Conservation (phyloP, 1,140 invertebrate genomes). For the Pseudomyrmex pallidus region DNA sequence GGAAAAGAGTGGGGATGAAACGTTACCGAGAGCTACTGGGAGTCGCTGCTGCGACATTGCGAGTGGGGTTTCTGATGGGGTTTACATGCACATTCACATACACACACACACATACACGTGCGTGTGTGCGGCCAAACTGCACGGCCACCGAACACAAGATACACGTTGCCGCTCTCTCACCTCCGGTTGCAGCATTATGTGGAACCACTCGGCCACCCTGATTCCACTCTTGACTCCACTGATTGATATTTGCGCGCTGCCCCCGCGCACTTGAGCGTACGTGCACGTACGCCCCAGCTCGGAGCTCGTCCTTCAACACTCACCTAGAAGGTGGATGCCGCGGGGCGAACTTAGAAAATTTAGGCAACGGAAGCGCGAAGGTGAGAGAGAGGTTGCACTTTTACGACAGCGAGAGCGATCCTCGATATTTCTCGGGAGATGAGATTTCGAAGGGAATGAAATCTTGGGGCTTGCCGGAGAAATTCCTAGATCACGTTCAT, state of each 20-base stretch:
- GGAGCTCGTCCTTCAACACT: conserved; percentile 38
- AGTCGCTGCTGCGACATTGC: conserved; percentile 35
- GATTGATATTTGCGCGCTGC: conserved; percentile 77
- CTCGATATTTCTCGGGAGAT: conserved; percentile 32
- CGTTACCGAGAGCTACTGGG: conserved; percentile 48
- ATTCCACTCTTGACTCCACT: conserved; percentile 78
- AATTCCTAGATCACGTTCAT: conserved; percentile 29
- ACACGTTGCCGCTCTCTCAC: conserved; percentile 63
- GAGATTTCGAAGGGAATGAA: conserved; percentile 40
- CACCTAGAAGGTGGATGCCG: conserved; percentile 6
- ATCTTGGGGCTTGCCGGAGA: conserved; percentile 7
- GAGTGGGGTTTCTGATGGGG: conserved; percentile 59
- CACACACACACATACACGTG: conserved; percentile 11
- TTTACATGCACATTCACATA: conserved; percentile 16
- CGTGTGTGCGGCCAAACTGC: conserved; percentile 28
- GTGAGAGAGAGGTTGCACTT: conserved; percentile 9
- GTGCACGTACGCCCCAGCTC: conserved; percentile 51
- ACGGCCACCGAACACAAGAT: conserved; percentile 61
- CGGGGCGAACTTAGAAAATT: conserved; percentile 44
- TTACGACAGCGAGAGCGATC: conserved; percentile 20
- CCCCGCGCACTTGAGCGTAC: conserved; percentile 53
- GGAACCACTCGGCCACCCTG: conserved; percentile 79
- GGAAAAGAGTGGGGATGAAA: conserved; percentile 29
- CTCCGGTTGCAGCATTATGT: conserved; percentile 75
- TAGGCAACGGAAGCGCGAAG: conserved; percentile 25